Conservation (phyloP, 2,888 invertebrate genomes). For the Dyspetes luteomarginatus region DNA sequence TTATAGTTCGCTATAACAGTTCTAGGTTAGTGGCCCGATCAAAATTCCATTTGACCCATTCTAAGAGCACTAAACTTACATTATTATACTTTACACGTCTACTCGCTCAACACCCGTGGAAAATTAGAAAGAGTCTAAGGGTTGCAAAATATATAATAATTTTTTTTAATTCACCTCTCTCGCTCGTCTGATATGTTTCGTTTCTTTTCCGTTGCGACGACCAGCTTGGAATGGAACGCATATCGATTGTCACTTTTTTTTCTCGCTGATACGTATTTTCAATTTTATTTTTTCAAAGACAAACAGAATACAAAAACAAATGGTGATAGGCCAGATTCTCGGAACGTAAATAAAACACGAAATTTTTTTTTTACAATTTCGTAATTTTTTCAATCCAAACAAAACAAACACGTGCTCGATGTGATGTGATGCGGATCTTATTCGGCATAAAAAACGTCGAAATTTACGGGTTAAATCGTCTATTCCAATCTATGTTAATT, state of each 20-base stretch:
- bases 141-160: background rate
- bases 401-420: conserved; percentile 30
- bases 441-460: conserved; percentile 14
- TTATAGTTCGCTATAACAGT: too few species aligned
- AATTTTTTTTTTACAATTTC: conserved; percentile 18
- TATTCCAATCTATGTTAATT: background rate
- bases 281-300: conserved; percentile 76
- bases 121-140: background rate
- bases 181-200: background rate
- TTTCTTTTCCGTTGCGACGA: background rate
- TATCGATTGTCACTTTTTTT: background rate
- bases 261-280: background rate
- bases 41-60: too few species aligned
- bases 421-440: conserved; percentile 5
- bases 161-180: background rate
- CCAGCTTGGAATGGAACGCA: too few species aligned
- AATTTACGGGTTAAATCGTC: conserved; percentile 1
- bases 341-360: conserved; percentile 75
- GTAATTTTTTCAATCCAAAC: conserved; percentile 53
- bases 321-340: conserved; percentile 78
- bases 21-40: too few species aligned
- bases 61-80: background rate
- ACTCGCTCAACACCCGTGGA: conserved; percentile 21
- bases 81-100: conserved; percentile 14
- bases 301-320: conserved; percentile 79